Base-by-base conservation (phyloP, 2,113 vertebrate genomes). In the Ictalurus furcatus region DNA sequence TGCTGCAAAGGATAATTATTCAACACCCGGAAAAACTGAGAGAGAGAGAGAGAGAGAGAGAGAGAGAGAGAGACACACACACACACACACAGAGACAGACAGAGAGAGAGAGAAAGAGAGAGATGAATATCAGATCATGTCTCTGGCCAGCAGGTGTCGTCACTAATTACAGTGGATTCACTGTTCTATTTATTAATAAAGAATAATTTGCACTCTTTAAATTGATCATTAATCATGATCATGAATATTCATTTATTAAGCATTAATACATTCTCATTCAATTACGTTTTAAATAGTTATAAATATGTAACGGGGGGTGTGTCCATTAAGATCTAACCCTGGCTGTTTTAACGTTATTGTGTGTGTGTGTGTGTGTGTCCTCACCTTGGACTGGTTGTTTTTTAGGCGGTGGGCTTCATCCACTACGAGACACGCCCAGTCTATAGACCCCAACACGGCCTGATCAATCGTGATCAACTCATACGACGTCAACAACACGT, bases 311-410 rank as follows among this genome's bases (percentile, higher is more conserved):
- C 0, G 6, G 17, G 67, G 67, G 16, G 69, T 73, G 34, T 34
- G 69, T 19, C 13, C 37, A 16, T 37, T 13, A 30, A 30, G 30
- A 44, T 44, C 44, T 44, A 44, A 44, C 44, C 44, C 1, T 30
- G 78, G 9, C 12, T 25, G 74, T 19, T 7, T 40, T 28, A 30
- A 30, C 63, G 30, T n/a, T 12, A n/a, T 9, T 48, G 7, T 76
- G 73, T 76, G 71, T 74, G 65, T 69, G 65, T 69, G 65, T 69
- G 6, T 19, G 34, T 73, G 1, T 40, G 3, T 30, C 7, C 67
- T 90, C 93, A 99, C 98, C 97, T 99, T 99, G 69, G 98, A 99
- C 91, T 99, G 98, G 91, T 99, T 99, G 94, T 99, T 99, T 94
- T 99, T 99, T 82, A 99, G 96, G 30, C 98, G 96, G 93, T 99